Conservation (phyloP, 1,140 invertebrate species). For the Drosophila novamexicana region DNA sequence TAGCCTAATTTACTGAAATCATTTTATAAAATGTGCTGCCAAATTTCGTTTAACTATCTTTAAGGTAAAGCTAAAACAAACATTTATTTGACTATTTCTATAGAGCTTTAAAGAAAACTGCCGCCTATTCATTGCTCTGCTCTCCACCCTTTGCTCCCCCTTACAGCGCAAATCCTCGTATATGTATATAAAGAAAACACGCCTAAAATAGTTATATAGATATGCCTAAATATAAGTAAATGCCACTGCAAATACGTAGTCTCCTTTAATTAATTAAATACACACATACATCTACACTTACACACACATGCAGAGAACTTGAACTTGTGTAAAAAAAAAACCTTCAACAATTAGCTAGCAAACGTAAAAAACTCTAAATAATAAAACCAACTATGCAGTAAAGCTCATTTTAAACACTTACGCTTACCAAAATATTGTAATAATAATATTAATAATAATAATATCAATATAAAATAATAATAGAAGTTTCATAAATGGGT, state of each 20-base stretch:
- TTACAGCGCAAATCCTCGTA: conserved; percentile 15
- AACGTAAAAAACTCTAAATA: conserved; percentile 38
- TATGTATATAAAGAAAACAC: conserved; percentile 16
- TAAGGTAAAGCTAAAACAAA: background rate
- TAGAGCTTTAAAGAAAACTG: background rate
- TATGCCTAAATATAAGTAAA: conserved; percentile 32
- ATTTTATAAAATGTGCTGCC: no score
- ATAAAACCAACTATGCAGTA: conserved; percentile 36
- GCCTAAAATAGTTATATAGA: conserved; percentile 53
- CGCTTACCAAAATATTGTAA: conserved; percentile 76
- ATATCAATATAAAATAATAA: conserved; percentile 27
- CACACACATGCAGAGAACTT: conserved; percentile 3
- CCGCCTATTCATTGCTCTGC: conserved; percentile 1
- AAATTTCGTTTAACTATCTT: background rate
- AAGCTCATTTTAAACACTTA: conserved; percentile 79
- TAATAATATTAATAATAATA: conserved; percentile 57
- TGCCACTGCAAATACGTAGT: conserved; percentile 48
- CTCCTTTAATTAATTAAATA: conserved; percentile 64
- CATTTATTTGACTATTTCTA: no score
- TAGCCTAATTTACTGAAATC: no score
- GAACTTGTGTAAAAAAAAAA: conserved; percentile 23
- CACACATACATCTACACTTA: conserved; percentile 32
- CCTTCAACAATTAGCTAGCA: conserved; percentile 65
- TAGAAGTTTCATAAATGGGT: conserved; percentile 29
- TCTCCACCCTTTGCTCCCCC: background rate